Percentiles rank a stretch among this genome's conserved stretches.
These are phyloP conservation scores for Crypturellus undulatus DNA, from an alignment of 2,113 vertebrate genomes.

Conservation along the genomic window DNA sequence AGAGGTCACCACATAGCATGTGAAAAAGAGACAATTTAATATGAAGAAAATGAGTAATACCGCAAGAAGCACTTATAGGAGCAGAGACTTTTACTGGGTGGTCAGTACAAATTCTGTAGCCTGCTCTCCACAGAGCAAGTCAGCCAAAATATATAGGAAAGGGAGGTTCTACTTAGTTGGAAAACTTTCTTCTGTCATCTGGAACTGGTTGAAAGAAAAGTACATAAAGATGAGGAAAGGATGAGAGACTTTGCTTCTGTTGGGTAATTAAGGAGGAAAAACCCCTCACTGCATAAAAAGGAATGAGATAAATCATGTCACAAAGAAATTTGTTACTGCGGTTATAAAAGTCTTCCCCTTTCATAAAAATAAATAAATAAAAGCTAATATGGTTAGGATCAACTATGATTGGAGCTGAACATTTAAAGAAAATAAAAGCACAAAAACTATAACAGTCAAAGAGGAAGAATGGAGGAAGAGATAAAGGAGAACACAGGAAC, in stretches of 20 bases:
- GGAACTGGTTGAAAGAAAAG: constrained; percentile 49
- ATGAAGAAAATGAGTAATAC: background rate
- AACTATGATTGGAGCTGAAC: background rate
- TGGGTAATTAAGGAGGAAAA: constrained; percentile 43
- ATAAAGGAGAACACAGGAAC: constrained; percentile 20
- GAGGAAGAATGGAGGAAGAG: constrained; percentile 45
- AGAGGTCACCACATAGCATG: background rate
- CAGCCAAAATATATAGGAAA: background rate
- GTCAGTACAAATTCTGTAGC: background rate
- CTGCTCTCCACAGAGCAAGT: background rate
- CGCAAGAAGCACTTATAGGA: background rate
- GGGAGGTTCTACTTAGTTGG: background rate
- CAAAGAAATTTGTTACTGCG: constrained; percentile 23
- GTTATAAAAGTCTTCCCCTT: constrained; percentile 4
- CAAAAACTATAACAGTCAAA: background rate
- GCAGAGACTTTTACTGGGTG: background rate
- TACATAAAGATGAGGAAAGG: constrained; percentile 26
- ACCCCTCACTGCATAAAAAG: constrained; percentile 16
- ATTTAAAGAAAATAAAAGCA: constrained; percentile 27
- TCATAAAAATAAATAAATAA: background rate
- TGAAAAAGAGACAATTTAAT: background rate
- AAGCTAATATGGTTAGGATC: background rate
- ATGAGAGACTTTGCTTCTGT: constrained; percentile 49
- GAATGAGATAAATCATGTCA: constrained; percentile 24
- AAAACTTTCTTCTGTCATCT: constrained; percentile 46